These are phyloP conservation scores for Plutella xylostella DNA, from an alignment of 2,888 invertebrate species.

Conservation along the genomic window DNA sequence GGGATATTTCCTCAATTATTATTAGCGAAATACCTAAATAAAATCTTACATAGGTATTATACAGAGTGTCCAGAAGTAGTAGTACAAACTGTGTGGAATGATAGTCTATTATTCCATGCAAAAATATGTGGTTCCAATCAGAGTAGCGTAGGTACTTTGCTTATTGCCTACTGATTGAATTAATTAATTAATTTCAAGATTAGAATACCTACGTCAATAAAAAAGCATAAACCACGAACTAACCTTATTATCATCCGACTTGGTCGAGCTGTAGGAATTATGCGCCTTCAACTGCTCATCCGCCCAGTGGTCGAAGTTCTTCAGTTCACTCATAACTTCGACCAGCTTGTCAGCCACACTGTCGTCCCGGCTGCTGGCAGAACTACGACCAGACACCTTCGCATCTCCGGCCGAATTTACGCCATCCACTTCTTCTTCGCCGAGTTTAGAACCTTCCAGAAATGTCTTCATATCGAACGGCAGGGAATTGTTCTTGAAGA, in stretches of 20 bases:
- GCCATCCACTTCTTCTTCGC: constrained; percentile 39
- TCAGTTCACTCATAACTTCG: constrained; percentile 57
- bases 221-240: too few species aligned
- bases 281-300: constrained; percentile 47
- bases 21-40: too few species aligned
- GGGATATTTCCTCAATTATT: too few species aligned
- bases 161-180: too few species aligned
- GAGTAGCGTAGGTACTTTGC: too few species aligned
- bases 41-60: too few species aligned
- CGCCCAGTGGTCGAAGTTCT: constrained; percentile 53
- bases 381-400: constrained; percentile 33
- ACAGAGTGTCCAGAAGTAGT: too few species aligned
- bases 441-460: constrained; percentile 32
- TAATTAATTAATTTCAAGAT: too few species aligned
- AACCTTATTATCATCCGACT: constrained; percentile 54
- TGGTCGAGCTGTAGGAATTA: constrained; percentile 34
- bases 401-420: constrained; percentile 25
- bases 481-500: constrained; percentile 47
- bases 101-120: too few species aligned
- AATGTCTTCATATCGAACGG: constrained; percentile 40
- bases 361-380: constrained; percentile 26
- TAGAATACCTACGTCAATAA: too few species aligned
- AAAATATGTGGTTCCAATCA: too few species aligned
- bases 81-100: too few species aligned
- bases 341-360: constrained; percentile 42